Evolutionary conservation across 2,113 vertebrate genomes (phyloP), one percentile per base, ranked within the genome.

Genomic region (Marmota flaviventris): DNA sequence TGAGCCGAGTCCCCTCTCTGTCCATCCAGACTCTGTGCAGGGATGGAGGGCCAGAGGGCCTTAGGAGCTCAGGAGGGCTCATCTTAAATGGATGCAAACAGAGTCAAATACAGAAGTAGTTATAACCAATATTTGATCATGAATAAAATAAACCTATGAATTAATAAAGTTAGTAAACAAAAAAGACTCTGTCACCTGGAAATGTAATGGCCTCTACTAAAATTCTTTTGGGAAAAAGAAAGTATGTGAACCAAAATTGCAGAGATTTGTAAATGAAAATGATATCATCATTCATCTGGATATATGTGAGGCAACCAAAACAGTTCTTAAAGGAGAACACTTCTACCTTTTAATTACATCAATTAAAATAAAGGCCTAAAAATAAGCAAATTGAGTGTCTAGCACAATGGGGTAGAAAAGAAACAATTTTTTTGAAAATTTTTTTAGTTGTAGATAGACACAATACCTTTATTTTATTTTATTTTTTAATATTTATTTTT

Each of bases 201-300:
- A 86, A 67, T 67, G 11, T 53, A 27, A 24, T 39, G 25, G 24
- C 39, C 32, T 84, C 58, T 20, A 65, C 12, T 65, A 48, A 29
- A 39, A 22, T 10, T n/a, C 24, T 65, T 39, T 34, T 83, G 89
- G 51, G 39, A 58, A 24, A n/a, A 75, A 48, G 69, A 53, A 34
- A 11, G 37, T 22, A 32, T 17, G 37, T 70, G 67, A 5, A 56
- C 25, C 70, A 34, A 24, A 77, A 65, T 29, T 32, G 20, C 9
- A 85, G 58, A 32, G 3, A 27, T 76, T 56, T 13, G 56, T 18
- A 25, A 77, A 25, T 0, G 8, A 39, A 37, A 69, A 25, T 25
- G 14, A 70, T 7, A 18, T 9, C 10, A n/a, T 18, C 3, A 1
- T 3, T 2, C 11, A 34, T 65, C 5, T 27, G n/a, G 53, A 5